phyloP scores from a whole-genome alignment of 2,888 invertebrate species.

The Baronia brevicornis region DNA sequence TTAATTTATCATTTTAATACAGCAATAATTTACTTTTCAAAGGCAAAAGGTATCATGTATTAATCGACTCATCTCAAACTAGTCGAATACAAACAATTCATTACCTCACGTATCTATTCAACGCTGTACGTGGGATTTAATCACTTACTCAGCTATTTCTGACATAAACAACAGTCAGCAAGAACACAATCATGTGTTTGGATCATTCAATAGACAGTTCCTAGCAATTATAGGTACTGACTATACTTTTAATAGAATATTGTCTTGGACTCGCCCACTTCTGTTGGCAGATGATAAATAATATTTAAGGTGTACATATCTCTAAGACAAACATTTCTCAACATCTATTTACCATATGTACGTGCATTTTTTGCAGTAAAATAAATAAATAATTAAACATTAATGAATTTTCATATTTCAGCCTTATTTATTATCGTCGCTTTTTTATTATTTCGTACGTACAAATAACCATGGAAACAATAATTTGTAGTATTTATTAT shows the following conservation, averaged over 20 bases:
- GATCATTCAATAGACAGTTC: constrained; percentile 23
- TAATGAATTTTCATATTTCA: too few species aligned
- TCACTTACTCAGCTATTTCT: constrained; percentile 11
- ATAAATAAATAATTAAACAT: too few species aligned
- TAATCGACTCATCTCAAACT: too few species aligned
- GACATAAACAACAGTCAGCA: constrained; percentile 8
- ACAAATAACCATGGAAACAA: too few species aligned
- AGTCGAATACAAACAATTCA: constrained; percentile 6
- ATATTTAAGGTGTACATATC: constrained; percentile 17
- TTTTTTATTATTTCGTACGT: too few species aligned
- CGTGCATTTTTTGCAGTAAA: too few species aligned
- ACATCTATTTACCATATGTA: not conserved
- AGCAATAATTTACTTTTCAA: too few species aligned
- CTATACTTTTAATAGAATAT: constrained; percentile 28
- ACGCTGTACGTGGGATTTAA: constrained; percentile 13
- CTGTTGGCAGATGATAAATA: constrained; percentile 37
- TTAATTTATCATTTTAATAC: too few species aligned
- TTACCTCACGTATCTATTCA: constrained; percentile 14
- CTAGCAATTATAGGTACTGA: constrained; percentile 22
- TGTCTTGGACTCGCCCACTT: constrained; percentile 39
- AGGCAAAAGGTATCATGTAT: too few species aligned
- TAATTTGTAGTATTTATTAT: too few species aligned
- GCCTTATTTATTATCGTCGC: too few species aligned
- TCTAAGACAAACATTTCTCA: constrained; percentile 1
- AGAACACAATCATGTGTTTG: constrained; percentile 16